Percentiles rank a stretch among this genome's conserved stretches.
phyloP scores from a whole-genome alignment of 2,797 vertebrate species.

The Halcyon leucocephala region DNA sequence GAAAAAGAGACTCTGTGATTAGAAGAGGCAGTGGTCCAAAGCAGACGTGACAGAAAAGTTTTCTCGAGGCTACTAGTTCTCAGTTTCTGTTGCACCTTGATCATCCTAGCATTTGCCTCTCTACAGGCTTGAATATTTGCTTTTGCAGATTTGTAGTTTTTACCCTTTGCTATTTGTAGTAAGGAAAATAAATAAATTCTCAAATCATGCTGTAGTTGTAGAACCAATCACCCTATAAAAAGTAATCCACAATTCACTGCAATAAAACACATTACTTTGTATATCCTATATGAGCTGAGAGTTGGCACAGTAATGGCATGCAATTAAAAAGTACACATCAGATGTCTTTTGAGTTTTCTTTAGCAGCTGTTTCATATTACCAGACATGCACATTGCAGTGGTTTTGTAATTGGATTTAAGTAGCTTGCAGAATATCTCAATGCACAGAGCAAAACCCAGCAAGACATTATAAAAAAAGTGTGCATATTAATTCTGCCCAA shows the following conservation, averaged over 20 bases:
- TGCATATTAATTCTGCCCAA: background rate
- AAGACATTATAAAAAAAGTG: background rate
- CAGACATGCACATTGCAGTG: conserved; percentile 8
- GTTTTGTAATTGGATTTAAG: conserved; percentile 45
- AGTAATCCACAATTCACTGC: background rate
- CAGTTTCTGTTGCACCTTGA: background rate
- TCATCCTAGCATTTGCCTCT: background rate
- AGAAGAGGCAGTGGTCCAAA: background rate
- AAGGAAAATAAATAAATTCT: conserved; percentile 22
- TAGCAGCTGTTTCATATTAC: conserved; percentile 50
- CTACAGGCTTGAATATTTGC: background rate
- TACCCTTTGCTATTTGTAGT: background rate
- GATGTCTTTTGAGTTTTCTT: conserved; percentile 22
- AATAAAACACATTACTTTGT: background rate
- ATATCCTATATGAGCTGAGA: conserved; percentile 4
- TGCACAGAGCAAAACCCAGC: background rate
- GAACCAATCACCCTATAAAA: conserved; percentile 19
- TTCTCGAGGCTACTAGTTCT: background rate
- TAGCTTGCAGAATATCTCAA: conserved; percentile 26
- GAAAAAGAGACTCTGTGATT: background rate
- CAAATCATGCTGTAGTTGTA: background rate
- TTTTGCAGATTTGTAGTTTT: background rate
- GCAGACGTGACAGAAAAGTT: background rate
- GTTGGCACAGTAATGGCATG: background rate
- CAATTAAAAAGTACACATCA: conserved; percentile 39